phyloP scores from a whole-genome alignment of 2,797 vertebrate genomes.

The Zalophus californianus region DNA sequence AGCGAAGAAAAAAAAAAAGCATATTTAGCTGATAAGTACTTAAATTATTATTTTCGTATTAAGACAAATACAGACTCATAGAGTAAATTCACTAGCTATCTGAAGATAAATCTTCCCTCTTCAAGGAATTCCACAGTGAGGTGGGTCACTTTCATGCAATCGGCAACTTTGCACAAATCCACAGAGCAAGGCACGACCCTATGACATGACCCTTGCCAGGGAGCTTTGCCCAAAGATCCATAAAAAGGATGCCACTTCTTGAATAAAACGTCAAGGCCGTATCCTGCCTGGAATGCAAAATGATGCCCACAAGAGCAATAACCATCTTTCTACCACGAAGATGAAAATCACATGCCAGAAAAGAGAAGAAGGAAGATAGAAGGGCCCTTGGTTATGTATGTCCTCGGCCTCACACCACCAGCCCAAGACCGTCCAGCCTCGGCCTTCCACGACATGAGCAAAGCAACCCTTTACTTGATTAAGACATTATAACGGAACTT shows the following conservation, averaged over 20 bases:
- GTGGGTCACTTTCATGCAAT: background rate
- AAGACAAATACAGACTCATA: background rate
- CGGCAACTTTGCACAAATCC: background rate
- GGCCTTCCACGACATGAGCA: rapidly evolving
- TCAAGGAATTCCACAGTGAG: background rate
- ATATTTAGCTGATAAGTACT: background rate
- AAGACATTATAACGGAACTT: rapidly evolving
- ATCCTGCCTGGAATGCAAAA: background rate
- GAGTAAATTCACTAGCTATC: background rate
- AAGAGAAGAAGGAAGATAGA: rapidly evolving
- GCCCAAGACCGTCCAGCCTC: background rate
- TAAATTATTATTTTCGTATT: background rate
- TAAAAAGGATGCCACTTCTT: background rate
- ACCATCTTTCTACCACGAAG: rapidly evolving
- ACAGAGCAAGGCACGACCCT: rapidly evolving
- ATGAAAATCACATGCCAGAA: rapidly evolving
- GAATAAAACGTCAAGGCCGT: background rate
- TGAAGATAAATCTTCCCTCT: background rate
- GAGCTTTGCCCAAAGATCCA: background rate
- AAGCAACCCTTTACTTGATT: background rate
- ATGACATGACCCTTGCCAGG: background rate
- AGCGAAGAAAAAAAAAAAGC: too few species aligned
- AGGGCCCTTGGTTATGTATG: rapidly evolving
- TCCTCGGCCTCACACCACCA: rapidly evolving
- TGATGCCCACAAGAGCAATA: rapidly evolving